Evolutionary conservation across 2,113 vertebrate species (phyloP).

Genomic region (Sphyrna mokarran): DNA sequence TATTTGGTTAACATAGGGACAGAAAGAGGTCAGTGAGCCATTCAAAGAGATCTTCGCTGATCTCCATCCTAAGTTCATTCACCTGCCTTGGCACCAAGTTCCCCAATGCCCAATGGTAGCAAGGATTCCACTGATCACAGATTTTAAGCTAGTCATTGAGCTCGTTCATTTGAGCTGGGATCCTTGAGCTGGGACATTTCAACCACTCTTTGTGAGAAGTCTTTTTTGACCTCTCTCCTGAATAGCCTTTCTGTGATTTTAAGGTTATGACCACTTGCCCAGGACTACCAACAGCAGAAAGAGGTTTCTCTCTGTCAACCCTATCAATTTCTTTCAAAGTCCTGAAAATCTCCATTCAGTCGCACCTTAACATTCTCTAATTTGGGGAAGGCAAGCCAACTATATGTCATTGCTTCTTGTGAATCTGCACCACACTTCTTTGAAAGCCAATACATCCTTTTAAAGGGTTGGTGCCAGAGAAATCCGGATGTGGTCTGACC

Average conservation of each 20-base stretch:
- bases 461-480: background rate
- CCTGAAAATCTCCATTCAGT: background rate
- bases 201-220: background rate
- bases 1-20: background rate
- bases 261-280: background rate
- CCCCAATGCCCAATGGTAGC: no score
- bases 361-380: no score
- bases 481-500: background rate
- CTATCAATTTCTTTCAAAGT: background rate
- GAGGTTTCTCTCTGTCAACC: background rate
- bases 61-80: background rate
- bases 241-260: background rate
- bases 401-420: no score
- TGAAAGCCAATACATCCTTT: background rate
- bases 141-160: background rate
- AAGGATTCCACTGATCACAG: background rate
- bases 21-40: background rate
- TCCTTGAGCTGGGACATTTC: background rate
- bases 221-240: background rate
- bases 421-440: no score
- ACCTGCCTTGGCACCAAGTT: background rate
- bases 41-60: background rate
- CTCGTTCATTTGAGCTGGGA: no score
- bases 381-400: no score
- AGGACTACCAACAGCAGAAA: background rate